Percentiles rank a stretch among this genome's conserved stretches.
phyloP scores from a whole-genome alignment of 2,797 vertebrate genomes.

The Semotilus atromaculatus region DNA sequence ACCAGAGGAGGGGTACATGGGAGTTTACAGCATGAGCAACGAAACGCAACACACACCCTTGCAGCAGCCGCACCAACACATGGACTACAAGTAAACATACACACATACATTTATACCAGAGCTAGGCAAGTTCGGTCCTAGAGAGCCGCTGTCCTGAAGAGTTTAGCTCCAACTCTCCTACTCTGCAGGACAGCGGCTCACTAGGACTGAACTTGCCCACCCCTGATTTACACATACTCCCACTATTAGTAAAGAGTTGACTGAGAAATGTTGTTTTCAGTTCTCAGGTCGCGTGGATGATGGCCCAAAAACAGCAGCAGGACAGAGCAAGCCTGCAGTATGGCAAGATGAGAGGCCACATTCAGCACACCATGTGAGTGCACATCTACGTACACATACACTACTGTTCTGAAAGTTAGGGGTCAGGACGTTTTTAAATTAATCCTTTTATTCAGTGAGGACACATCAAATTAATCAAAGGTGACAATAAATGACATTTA shows the following conservation, averaged over 20 bases:
- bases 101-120: background rate
- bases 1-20: constrained; percentile 86
- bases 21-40: constrained; percentile 85
- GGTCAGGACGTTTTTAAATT: background rate
- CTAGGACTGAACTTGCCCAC: too few relatives aligned
- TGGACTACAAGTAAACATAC: constrained; percentile 86
- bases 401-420: background rate
- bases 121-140: too few relatives aligned
- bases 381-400: constrained; percentile 19
- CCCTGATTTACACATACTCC: background rate
- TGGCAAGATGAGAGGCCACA: constrained; percentile 94
- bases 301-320: constrained; percentile 95
- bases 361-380: constrained; percentile 93
- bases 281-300: constrained; percentile 97
- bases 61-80: constrained; percentile 72
- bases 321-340: constrained; percentile 92
- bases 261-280: constrained; percentile 68
- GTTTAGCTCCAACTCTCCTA: too few relatives aligned
- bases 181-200: too few relatives aligned
- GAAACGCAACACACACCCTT: constrained; percentile 71
- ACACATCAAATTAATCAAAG: background rate
- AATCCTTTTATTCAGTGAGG: background rate
- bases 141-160: too few relatives aligned
- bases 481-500: background rate
- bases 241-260: background rate